These are phyloP conservation scores for Dugesia japonica DNA, from an alignment of 2,888 invertebrate genomes.

Conservation along the genomic window DNA sequence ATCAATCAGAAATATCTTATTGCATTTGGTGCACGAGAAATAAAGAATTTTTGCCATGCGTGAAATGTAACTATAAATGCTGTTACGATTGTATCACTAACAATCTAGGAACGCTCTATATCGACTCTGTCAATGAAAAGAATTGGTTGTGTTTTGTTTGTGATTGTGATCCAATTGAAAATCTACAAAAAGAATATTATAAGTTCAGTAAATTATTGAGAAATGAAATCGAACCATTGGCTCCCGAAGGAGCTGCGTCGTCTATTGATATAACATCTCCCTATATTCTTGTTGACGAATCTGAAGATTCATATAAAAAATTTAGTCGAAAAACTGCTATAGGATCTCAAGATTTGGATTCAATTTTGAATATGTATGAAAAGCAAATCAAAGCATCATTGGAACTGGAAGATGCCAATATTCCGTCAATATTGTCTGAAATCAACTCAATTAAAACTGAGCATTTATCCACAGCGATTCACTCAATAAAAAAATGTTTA, in stretches of 20 bases:
- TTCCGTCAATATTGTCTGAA: not conserved
- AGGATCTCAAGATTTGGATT: not conserved
- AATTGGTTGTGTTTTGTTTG: slow-evolving; percentile 12
- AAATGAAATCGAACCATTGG: not conserved
- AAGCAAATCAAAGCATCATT: not conserved
- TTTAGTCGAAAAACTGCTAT: not conserved
- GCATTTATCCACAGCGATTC: not conserved
- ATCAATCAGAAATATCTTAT: not conserved
- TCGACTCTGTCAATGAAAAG: not conserved
- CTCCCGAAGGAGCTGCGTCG: not conserved
- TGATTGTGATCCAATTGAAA: not conserved
- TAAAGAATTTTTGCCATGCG: not conserved
- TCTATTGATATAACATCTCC: not conserved
- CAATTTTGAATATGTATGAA: not conserved
- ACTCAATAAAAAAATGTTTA: not conserved
- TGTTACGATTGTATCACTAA: not conserved
- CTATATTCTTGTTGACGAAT: not conserved
- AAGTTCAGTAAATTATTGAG: not conserved
- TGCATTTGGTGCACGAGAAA: not conserved
- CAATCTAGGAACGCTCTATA: not conserved
- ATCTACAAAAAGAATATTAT: not conserved
- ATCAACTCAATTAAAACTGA: not conserved
- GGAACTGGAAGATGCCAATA: not conserved
- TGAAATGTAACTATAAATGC: not conserved
- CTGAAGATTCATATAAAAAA: not conserved